These are phyloP conservation scores for Eulemur coronatus DNA, from an alignment of 2,797 vertebrate genomes.

Conservation along the genomic window DNA sequence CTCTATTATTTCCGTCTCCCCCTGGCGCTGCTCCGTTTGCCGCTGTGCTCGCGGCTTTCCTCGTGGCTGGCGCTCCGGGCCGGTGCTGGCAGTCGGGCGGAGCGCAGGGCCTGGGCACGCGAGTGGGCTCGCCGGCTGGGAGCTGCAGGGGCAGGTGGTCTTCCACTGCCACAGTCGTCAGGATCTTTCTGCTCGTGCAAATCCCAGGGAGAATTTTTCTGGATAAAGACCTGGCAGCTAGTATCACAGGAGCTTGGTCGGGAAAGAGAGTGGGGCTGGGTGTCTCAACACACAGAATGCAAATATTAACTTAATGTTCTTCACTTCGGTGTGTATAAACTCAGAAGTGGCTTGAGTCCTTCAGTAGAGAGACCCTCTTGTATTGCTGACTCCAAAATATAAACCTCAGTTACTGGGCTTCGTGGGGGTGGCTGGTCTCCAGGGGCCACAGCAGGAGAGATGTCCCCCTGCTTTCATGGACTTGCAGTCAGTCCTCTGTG, in stretches of 20 bases:
- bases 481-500: no score
- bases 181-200: background rate
- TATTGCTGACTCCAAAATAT: background rate
- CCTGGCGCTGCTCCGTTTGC: background rate
- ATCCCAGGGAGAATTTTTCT: background rate
- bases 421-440: background rate
- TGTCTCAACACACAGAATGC: background rate
- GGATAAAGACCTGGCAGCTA: background rate
- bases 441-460: no score
- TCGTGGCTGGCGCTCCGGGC: background rate
- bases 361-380: background rate
- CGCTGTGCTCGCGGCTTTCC: background rate
- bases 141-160: background rate
- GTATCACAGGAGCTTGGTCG: background rate
- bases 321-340: background rate
- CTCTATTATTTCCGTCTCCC: background rate
- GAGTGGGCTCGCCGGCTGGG: background rate
- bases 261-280: no score
- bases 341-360: background rate
- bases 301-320: background rate
- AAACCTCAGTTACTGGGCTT: background rate
- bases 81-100: no score
- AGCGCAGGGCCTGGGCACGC: background rate
- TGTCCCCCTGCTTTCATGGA: no score
- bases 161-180: background rate